Base-by-base conservation (phyloP, 1,140 invertebrate genomes). In the Diplogasteroides magnus region DNA sequence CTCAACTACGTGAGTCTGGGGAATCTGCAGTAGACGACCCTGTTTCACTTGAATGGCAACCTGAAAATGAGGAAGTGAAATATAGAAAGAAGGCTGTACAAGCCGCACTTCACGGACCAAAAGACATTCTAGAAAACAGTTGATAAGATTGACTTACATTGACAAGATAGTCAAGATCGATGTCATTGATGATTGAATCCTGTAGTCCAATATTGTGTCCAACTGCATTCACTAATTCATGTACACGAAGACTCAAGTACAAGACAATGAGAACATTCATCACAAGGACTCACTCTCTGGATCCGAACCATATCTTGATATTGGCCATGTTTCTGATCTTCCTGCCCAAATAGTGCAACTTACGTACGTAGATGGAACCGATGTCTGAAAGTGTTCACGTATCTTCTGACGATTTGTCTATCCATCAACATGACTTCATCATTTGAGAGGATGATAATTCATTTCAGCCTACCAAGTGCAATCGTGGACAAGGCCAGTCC, bases 141-240 rank as follows among this genome's bases (percentile, higher is more conserved):
- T 19, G 37, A 19, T 11, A 48, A 19, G 15, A 23, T 31, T 13
- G 48, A 48, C 15, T 1, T 26, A 77, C 76, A 48, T 69, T 68
- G 48, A 79, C 71, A n/a, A 79, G 57, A 62, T 76, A 67, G 32
- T 80, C 78, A 3, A 80, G 62, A 70, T 80, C 79, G 19, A 81
- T 69, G 27, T 80, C 79, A 26, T 65, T 67, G 14, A 80, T 61
- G 48, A 80, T 71, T 28, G 68, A 64, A 28, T 76, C 69, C 55
- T 80, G 79, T 26, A 80, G 63, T 27, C 78, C 78, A 57, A 80
- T 81, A 61, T 80, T 80, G 31, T 80, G 76, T 13, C 78, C 78
- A 19, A 80, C 65, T 11, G 78, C 78, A 11, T 66, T 71, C 11
- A 80, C 70, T 19, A 80, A 73, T 65, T 80, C 78, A 56, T 71